Evolutionary conservation across 2,797 vertebrate species (phyloP), one percentile per base, ranked within the genome.

Genomic region (Clarias pachynema): DNA sequence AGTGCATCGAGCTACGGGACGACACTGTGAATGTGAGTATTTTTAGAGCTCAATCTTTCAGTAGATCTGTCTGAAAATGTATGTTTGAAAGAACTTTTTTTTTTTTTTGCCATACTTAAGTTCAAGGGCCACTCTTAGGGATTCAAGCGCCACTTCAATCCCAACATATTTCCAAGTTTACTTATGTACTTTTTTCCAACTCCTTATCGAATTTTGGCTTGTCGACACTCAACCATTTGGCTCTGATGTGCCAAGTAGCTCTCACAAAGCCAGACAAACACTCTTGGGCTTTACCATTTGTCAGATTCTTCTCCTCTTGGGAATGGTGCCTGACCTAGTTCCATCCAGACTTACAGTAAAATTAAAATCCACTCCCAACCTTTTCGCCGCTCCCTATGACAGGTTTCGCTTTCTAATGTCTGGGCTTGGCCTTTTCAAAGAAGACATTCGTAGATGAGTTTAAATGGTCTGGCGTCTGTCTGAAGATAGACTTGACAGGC

Each of bases 1-100:
- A 83, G 60, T 85, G 66, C 68, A 72, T 60, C n/a, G 82, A 72
- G 75, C 74, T 82, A 84, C 53, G 26, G 84, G 84, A 84, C 44
- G 26, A 26, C 82, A 86, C 56, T 66, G 62, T 62, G 26, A 75
- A 83, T 34, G 18, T 26, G 86, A 75, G n/a, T 40, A 5, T 66
- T 24, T 83, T 86, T 60, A 77, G 20, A 73, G 62, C 79, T 59
- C 63, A 18, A 81, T 29, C 59, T 62, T 37, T 56, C 78, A 65
- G 82, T 84, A 40, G 68, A 26, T 60, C 22, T 31, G 59, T 74
- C 53, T 75, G 40, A 68, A 62, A 62, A 74, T 49, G 15, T 78
- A 24, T 53, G 26, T 53, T 65, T 65, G 15, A 79, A 79, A 49
- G 15, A 20, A 5, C 10, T 53, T 57, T 44, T 44, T 20, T 77